Evolutionary conservation across 1,140 invertebrate species (phyloP).

Genomic region (Epicauta chinensis): DNA sequence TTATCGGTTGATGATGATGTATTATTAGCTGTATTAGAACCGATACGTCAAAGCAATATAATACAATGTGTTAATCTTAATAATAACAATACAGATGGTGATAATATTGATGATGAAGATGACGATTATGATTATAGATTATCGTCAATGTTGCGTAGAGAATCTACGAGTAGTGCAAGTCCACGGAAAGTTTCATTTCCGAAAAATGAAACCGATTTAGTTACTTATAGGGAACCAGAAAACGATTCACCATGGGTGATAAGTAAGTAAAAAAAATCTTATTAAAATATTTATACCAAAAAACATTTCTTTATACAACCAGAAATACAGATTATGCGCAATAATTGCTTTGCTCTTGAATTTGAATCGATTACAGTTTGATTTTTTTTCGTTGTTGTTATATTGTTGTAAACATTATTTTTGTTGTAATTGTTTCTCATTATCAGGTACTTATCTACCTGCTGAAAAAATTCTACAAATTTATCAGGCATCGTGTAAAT

Average conservation of each 20-base stretch:
- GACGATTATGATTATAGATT: neutral
- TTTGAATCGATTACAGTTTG: neutral
- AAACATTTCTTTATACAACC: neutral
- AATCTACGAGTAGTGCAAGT: neutral
- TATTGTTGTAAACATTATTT: neutral
- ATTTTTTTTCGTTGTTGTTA: neutral
- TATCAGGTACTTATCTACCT: constrained; percentile 21
- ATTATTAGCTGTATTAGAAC: constrained; percentile 28
- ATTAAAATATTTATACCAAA: neutral
- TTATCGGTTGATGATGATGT: constrained; percentile 36
- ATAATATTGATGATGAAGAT: neutral
- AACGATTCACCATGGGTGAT: constrained; percentile 19
- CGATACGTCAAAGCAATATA: constrained; percentile 19
- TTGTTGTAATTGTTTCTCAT: neutral
- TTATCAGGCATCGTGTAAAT: constrained; percentile 33
- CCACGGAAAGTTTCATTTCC: constrained; percentile 31
- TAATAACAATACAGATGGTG: constrained; percentile 16
- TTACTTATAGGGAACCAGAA: constrained; percentile 30
- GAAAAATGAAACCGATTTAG: constrained; percentile 20
- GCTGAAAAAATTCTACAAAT: constrained; percentile 29
- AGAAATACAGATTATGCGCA: neutral
- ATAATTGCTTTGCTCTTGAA: neutral
- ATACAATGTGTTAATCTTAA: constrained; percentile 17
- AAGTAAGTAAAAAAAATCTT: constrained; percentile 15
- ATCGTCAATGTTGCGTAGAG: constrained; percentile 24